phyloP scores from a whole-genome alignment of 2,113 vertebrate species.

The Trachemys scripta region DNA sequence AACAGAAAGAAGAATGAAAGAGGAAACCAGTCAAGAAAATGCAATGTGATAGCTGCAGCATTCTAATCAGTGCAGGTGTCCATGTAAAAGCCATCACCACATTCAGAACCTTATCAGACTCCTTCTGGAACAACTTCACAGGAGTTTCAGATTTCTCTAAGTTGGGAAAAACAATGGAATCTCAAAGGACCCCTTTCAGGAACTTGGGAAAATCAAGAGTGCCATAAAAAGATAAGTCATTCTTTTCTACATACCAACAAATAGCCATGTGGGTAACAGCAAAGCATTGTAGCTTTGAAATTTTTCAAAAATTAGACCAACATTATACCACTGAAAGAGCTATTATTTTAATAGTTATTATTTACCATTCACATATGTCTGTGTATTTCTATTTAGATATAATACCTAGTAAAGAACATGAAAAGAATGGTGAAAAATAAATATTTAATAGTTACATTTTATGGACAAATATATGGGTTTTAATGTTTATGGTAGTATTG shows the following conservation, averaged over 20 bases:
- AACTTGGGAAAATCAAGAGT: background rate
- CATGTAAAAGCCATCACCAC: background rate
- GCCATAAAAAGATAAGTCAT: background rate
- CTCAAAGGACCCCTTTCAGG: background rate
- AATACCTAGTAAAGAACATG: background rate
- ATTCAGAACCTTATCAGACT: background rate
- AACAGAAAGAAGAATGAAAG: background rate
- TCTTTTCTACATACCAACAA: background rate
- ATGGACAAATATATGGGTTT: background rate
- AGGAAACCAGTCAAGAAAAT: background rate
- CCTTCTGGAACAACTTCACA: background rate
- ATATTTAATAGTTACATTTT: conserved; percentile 2
- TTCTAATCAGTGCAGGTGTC: background rate
- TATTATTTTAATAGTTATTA: background rate
- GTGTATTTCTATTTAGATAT: background rate
- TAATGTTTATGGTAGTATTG: background rate
- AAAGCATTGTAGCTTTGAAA: background rate
- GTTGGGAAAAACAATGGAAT: background rate
- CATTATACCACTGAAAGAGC: background rate
- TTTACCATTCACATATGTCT: background rate
- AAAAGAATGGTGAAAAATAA: background rate
- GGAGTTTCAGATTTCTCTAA: background rate
- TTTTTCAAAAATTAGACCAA: background rate
- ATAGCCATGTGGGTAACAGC: background rate
- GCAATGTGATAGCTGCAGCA: background rate